Evolutionary conservation across 2,113 vertebrate species (phyloP).

Genomic region (Trichomycterus rosablanca): DNA sequence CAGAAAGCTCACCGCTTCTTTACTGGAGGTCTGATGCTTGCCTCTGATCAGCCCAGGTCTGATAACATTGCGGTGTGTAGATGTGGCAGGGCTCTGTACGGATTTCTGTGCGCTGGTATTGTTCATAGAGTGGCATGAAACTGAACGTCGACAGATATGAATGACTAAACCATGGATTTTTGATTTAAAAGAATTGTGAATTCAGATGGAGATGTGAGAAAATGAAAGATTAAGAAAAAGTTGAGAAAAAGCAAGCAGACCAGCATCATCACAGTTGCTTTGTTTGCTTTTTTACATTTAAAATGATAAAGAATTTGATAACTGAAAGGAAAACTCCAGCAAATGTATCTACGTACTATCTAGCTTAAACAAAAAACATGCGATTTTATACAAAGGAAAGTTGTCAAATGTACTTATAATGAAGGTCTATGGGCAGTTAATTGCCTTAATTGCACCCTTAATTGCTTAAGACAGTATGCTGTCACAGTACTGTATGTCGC

Average conservation of each 20-base stretch:
- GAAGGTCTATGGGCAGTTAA: too few relatives aligned
- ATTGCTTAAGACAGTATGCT: too few relatives aligned
- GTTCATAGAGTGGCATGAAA: conserved; percentile 86
- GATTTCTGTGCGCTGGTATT: conserved; percentile 58
- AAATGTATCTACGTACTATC: too few relatives aligned
- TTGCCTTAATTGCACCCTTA: too few relatives aligned
- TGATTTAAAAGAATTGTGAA: conserved; percentile 11
- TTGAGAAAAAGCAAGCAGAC: conserved; percentile 60
- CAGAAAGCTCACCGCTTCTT: conserved; percentile 49
- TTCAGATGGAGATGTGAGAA: neutral
- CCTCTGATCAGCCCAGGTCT: conserved; percentile 35
- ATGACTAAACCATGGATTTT: conserved; percentile 73
- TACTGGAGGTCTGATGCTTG: conserved; percentile 41
- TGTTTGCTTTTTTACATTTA: conserved; percentile 52
- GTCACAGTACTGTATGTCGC: too few relatives aligned
- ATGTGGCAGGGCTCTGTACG: conserved; percentile 35
- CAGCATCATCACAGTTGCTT: conserved; percentile 7
- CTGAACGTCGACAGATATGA: conserved; percentile 96
- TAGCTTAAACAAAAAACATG: too few relatives aligned
- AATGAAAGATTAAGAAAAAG: conserved; percentile 45
- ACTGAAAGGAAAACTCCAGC: conserved; percentile 27
- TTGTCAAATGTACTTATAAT: too few relatives aligned
- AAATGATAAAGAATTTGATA: neutral
- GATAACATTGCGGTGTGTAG: conserved; percentile 21
- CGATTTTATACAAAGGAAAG: too few relatives aligned